These are phyloP conservation scores for Podotricha telesiphe DNA, from an alignment of 2,888 invertebrate genomes.

Conservation along the genomic window DNA sequence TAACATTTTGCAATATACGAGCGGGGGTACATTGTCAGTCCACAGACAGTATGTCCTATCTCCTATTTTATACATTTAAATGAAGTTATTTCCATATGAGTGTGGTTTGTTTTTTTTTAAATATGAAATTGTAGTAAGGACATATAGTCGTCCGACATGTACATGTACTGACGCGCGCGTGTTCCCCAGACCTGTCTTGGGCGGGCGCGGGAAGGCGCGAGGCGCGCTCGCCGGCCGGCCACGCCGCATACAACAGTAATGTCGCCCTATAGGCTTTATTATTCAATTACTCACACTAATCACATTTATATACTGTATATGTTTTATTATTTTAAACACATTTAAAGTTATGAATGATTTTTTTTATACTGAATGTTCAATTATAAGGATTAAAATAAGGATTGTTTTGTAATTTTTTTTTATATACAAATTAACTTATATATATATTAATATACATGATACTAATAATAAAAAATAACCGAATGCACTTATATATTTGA, in stretches of 20 bases:
- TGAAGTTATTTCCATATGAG: background rate
- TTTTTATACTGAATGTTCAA: too few species aligned
- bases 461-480: too few species aligned
- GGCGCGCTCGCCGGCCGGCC: slow-evolving; percentile 72
- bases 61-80: background rate
- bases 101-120: background rate
- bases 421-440: too few species aligned
- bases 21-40: slow-evolving; percentile 14
- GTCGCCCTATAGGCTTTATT: slow-evolving; percentile 35
- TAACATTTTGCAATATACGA: slow-evolving; percentile 3
- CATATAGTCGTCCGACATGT: background rate
- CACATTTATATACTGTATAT: background rate
- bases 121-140: background rate
- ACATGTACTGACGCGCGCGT: slow-evolving; percentile 47
- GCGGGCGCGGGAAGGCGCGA: slow-evolving; percentile 74
- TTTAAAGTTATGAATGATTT: too few species aligned
- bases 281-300: slow-evolving; percentile 17
- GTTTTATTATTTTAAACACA: too few species aligned
- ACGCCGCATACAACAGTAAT: slow-evolving; percentile 75
- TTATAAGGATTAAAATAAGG: too few species aligned
- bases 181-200: slow-evolving; percentile 79
- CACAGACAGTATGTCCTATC: slow-evolving; percentile 7
- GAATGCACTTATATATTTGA: too few species aligned
- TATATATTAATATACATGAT: too few species aligned
- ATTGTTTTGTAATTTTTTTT: too few species aligned